These are phyloP conservation scores for Hippocampus guttulatus DNA, from an alignment of 2,113 vertebrate genomes.

Conservation along the genomic window DNA sequence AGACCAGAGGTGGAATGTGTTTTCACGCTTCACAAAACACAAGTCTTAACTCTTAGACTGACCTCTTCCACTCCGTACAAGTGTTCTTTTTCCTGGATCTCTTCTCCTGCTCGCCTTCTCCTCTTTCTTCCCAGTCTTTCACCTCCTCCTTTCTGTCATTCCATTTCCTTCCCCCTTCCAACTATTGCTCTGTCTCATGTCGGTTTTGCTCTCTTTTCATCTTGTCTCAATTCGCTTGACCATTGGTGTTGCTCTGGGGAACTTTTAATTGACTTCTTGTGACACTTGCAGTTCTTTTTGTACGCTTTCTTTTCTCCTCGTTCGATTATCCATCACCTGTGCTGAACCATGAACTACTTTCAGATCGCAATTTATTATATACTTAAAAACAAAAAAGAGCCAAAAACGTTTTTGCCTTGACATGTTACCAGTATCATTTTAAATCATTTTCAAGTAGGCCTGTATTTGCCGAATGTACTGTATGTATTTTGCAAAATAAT, in stretches of 20 bases:
- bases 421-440: no score
- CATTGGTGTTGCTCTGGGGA: conserved; percentile 16
- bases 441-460: no score
- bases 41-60: conserved; percentile 43
- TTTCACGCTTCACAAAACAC: conserved; percentile 51
- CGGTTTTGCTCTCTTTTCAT: conserved; percentile 13
- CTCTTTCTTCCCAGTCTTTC: conserved; percentile 4
- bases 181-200: conserved; percentile 3
- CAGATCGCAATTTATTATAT: no score
- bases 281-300: no score
- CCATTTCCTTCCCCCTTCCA: conserved; percentile 6
- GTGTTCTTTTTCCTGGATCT: conserved; percentile 33
- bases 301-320: no score
- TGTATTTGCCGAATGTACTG: no score
- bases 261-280: no score
- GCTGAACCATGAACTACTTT: no score
- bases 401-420: no score
- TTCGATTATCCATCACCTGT: no score
- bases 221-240: conserved; percentile 4
- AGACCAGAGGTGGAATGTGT: conserved; percentile 63
- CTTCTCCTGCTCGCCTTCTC: conserved; percentile 7
- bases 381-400: no score
- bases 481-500: no score
- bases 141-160: neutral
- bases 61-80: conserved; percentile 40